phyloP scores from a whole-genome alignment of 2,797 vertebrate genomes.

The Chelon labrosus region DNA sequence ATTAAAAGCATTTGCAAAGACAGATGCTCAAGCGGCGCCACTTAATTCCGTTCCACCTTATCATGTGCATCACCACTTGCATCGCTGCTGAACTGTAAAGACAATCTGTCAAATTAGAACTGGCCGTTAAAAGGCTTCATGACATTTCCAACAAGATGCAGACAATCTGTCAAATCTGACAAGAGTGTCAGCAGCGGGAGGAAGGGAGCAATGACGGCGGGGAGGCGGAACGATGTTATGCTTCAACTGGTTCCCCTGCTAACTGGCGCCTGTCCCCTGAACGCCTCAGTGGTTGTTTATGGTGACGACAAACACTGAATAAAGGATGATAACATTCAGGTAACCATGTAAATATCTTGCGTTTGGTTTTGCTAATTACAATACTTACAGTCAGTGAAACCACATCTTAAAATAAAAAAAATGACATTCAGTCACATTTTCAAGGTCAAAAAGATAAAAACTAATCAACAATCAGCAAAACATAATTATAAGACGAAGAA shows the following conservation, averaged over 20 bases:
- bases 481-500: no score
- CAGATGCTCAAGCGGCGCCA: no score
- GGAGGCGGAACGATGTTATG: conserved; percentile 14
- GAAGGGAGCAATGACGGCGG: conserved; percentile 32
- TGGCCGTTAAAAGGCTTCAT: conserved; percentile 39
- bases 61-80: neutral
- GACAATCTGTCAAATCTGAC: conserved; percentile 49
- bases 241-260: conserved; percentile 34
- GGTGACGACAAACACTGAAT: conserved; percentile 2
- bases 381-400: neutral
- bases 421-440: neutral
- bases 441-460: neutral
- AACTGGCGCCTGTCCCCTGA: conserved; percentile 22
- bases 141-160: conserved; percentile 45
- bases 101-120: conserved; percentile 36
- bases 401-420: no score
- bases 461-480: no score
- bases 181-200: conserved; percentile 28
- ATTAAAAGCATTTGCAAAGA: no score
- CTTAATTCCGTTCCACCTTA: no score
- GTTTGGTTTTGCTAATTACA: neutral
- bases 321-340: neutral
- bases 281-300: conserved; percentile 24
- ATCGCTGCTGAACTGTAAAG: neutral
- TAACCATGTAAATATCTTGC: neutral